phyloP scores from a whole-genome alignment of 2,113 vertebrate species.

The Brienomyrus longianalis region DNA sequence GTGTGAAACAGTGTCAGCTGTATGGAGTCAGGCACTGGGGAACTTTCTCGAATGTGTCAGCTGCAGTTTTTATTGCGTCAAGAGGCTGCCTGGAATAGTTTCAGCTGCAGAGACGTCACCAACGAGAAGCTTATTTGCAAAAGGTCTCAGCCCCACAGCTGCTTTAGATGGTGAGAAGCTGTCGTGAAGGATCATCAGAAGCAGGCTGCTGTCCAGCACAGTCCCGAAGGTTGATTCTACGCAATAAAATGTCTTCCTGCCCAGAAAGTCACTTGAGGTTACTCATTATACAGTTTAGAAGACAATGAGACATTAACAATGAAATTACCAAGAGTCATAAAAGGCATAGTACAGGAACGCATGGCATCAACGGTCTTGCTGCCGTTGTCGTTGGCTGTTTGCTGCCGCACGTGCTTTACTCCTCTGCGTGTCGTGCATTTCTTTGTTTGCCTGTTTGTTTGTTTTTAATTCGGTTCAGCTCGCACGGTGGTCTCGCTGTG shows the following conservation, averaged over 20 bases:
- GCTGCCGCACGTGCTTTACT: neutral
- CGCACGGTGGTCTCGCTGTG: neutral
- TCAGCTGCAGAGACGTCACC: constrained; percentile 6
- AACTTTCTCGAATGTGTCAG: neutral
- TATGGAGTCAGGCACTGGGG: neutral
- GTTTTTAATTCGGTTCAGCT: neutral
- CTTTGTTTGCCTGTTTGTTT: neutral
- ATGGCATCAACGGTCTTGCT: neutral
- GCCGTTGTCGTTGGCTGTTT: neutral
- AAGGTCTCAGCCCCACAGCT: neutral
- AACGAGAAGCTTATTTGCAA: neutral
- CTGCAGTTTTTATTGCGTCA: no score
- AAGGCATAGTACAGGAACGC: neutral
- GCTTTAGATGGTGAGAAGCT: neutral
- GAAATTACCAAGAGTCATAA: neutral
- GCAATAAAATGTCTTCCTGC: neutral
- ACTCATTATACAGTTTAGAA: neutral
- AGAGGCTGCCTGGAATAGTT: neutral
- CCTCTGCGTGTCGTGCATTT: neutral
- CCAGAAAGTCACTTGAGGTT: neutral
- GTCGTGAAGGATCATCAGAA: neutral
- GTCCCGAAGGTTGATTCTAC: neutral
- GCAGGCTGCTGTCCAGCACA: neutral
- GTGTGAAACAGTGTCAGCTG: neutral
- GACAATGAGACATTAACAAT: neutral